Conservation (phyloP, 2,797 vertebrate genomes). For the Novumbra hubbsi region DNA sequence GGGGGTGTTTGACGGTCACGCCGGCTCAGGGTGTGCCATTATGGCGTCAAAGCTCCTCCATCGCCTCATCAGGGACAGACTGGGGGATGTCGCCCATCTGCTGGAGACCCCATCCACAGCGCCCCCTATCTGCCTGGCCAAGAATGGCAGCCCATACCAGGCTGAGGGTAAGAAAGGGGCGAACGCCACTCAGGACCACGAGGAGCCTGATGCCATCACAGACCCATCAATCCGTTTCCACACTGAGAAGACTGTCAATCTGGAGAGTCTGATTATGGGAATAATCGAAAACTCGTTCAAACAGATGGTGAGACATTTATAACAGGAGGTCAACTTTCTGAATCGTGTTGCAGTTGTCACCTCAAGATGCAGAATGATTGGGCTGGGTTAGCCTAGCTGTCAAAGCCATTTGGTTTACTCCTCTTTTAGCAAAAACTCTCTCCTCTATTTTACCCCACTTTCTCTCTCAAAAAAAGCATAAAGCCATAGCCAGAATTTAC, state of each 20-base stretch:
- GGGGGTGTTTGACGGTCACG: conserved; percentile 95
- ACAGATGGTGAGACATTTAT: conserved; percentile 82
- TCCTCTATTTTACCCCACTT: no score
- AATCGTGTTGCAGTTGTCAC: no score
- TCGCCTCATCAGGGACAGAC: conserved; percentile 85
- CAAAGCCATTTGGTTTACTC: no score
- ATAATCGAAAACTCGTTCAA: conserved; percentile 95
- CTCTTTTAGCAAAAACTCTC: no score
- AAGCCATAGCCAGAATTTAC: no score
- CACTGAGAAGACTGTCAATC: conserved; percentile 90
- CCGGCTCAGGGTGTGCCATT: conserved; percentile 90
- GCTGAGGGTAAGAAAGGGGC: conserved; percentile 64
- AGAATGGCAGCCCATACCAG: conserved; percentile 59
- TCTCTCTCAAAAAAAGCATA: no score
- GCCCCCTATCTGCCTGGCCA: conserved; percentile 86
- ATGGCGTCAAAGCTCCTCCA: conserved; percentile 90
- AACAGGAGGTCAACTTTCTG: neutral
- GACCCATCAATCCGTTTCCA: conserved; percentile 81
- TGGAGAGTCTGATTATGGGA: conserved; percentile 91
- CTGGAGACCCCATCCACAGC: conserved; percentile 79
- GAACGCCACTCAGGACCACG: conserved; percentile 52
- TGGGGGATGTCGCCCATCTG: conserved; percentile 88
- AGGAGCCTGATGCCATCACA: conserved; percentile 63
- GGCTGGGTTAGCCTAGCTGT: no score
- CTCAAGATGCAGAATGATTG: no score